Conservation (phyloP, 1,140 invertebrate genomes). For the Drosophila leontia region DNA sequence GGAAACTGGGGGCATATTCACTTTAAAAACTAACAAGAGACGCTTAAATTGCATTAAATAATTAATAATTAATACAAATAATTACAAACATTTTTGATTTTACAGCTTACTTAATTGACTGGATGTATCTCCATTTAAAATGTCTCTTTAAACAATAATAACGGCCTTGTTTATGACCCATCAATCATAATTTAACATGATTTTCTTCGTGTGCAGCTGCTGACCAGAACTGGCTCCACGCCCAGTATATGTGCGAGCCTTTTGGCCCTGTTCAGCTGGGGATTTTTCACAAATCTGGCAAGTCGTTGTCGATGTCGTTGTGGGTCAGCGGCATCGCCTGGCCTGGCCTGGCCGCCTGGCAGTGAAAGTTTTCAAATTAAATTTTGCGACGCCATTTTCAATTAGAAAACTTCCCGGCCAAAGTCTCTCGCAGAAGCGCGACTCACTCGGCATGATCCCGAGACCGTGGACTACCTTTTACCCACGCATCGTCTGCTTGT, state of each 20-base stretch:
- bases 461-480: neutral
- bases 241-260: slow-evolving; percentile 2
- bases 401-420: slow-evolving; percentile 78
- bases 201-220: slow-evolving; percentile 2
- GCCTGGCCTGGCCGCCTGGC: slow-evolving; percentile 32
- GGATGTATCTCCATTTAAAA: neutral
- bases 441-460: slow-evolving; percentile 10
- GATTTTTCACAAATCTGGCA: slow-evolving; percentile 56
- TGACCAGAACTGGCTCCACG: slow-evolving; percentile 8
- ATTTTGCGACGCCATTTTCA: slow-evolving; percentile 83
- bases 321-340: slow-evolving; percentile 51
- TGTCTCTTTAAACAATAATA: neutral
- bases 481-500: slow-evolving; percentile 25
- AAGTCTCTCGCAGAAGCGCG: slow-evolving; percentile 61
- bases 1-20: neutral
- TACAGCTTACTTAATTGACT: neutral
- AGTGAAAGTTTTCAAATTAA: slow-evolving; percentile 84
- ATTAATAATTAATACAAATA: neutral
- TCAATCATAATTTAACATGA: neutral
- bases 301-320: slow-evolving; percentile 51
- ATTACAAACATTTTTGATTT: neutral
- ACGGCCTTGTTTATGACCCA: neutral
- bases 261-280: slow-evolving; percentile 21
- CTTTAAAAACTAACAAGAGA: neutral
- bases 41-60: neutral